Conservation (phyloP, 2,888 invertebrate species). For the Sturmia bella region DNA sequence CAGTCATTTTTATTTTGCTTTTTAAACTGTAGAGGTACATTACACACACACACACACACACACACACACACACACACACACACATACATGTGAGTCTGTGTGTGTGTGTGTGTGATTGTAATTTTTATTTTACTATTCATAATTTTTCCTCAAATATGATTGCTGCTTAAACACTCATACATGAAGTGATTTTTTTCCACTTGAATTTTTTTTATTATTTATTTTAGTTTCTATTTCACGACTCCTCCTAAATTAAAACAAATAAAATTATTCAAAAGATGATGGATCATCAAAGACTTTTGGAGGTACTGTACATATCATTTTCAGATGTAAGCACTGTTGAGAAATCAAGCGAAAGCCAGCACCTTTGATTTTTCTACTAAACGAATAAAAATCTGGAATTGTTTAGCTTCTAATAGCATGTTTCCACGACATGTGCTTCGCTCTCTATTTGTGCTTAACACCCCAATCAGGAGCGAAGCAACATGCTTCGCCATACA, state of each 20-base stretch:
- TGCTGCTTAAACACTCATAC: slow-evolving; percentile 35
- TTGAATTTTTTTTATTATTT: slow-evolving; percentile 48
- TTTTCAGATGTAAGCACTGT: too few relatives aligned
- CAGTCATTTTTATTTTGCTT: slow-evolving; percentile 29
- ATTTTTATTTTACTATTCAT: slow-evolving; percentile 37
- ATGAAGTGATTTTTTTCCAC: slow-evolving; percentile 22
- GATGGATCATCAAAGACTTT: slow-evolving; percentile 26
- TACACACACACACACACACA: background rate
- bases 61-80: too few relatives aligned
- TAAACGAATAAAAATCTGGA: too few relatives aligned
- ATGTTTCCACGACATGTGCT: too few relatives aligned
- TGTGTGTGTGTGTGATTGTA: slow-evolving; percentile 8
- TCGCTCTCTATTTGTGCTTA: too few relatives aligned
- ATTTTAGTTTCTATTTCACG: slow-evolving; percentile 61
- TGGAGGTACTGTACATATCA: slow-evolving; percentile 3
- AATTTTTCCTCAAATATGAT: slow-evolving; percentile 24
- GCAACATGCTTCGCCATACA: too few relatives aligned
- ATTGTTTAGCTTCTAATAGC: too few relatives aligned
- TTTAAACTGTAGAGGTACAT: slow-evolving; percentile 1
- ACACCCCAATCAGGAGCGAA: too few relatives aligned
- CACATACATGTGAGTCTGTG: background rate
- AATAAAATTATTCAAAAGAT: slow-evolving; percentile 31
- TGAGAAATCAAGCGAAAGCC: background rate
- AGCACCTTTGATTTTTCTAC: too few relatives aligned
- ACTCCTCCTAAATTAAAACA: slow-evolving; percentile 64